phyloP scores from a whole-genome alignment of 2,113 vertebrate genomes.

The Heptranchias perlo region DNA sequence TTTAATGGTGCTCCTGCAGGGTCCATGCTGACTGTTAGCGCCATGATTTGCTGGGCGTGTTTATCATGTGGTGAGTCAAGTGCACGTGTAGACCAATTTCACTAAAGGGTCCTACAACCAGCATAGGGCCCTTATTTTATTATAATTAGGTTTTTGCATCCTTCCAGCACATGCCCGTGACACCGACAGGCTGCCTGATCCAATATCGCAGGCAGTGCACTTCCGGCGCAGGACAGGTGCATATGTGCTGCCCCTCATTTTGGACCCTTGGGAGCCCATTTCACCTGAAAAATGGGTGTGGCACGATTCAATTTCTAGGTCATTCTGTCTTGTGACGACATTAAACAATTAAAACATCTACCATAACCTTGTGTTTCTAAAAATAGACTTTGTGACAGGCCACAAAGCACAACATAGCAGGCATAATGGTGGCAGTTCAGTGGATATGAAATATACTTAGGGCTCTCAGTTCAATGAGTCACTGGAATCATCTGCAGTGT shows the following conservation, averaged over 20 bases:
- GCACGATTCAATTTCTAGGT: neutral
- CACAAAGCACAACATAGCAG: neutral
- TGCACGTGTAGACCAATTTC: neutral
- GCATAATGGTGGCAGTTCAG: neutral
- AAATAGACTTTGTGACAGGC: neutral
- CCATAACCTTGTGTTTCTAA: neutral
- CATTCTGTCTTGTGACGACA: neutral
- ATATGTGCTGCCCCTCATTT: neutral
- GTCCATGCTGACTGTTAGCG: neutral
- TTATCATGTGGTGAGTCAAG: neutral
- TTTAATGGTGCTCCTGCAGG: neutral
- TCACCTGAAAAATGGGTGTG: no score
- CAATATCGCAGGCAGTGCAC: neutral
- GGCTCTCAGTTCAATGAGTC: neutral
- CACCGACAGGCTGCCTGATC: neutral
- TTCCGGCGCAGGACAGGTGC: neutral
- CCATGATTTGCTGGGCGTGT: neutral
- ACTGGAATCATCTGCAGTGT: neutral
- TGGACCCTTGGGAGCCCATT: neutral
- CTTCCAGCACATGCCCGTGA: no score
- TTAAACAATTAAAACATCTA: neutral
- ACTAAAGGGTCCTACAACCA: neutral
- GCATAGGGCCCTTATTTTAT: neutral
- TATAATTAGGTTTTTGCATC: no score
- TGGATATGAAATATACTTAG: neutral